These are phyloP conservation scores for Cossypha polioptera DNA, from an alignment of 2,797 vertebrate species.

Conservation along the genomic window DNA sequence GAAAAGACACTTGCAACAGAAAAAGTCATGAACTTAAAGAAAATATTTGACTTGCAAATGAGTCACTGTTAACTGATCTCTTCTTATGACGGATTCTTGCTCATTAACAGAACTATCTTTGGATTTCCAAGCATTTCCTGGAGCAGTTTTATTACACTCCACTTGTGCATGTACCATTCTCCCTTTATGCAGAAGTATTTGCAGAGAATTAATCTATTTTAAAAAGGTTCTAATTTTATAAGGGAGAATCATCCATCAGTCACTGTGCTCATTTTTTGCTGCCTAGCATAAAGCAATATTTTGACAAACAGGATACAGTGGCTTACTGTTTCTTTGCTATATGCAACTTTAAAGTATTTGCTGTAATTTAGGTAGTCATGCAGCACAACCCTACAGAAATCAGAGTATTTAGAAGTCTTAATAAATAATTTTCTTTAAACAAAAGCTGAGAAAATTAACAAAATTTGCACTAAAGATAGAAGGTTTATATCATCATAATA, in stretches of 20 bases:
- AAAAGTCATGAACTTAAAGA: neutral
- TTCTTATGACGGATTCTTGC: neutral
- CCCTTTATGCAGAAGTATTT: neutral
- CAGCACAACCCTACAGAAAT: neutral
- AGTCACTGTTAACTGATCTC: neutral
- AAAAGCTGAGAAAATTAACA: neutral
- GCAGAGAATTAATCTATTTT: neutral
- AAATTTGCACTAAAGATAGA: neutral
- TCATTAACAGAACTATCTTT: neutral
- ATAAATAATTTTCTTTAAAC: neutral
- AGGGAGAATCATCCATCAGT: neutral
- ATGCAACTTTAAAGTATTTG: neutral
- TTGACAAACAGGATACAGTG: neutral
- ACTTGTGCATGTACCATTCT: fast-evolving
- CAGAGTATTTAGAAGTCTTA: neutral
- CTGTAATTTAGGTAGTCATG: neutral
- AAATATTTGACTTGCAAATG: neutral
- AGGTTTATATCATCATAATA: neutral
- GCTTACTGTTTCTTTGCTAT: neutral
- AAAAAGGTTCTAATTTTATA: neutral
- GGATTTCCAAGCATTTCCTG: neutral
- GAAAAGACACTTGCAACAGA: neutral
- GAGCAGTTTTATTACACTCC: neutral
- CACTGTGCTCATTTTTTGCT: neutral
- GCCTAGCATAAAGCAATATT: neutral